Percentiles rank a stretch among this genome's conserved stretches.
Conservation (phyloP, 2,888 invertebrate species). For the Acronicta psi region DNA sequence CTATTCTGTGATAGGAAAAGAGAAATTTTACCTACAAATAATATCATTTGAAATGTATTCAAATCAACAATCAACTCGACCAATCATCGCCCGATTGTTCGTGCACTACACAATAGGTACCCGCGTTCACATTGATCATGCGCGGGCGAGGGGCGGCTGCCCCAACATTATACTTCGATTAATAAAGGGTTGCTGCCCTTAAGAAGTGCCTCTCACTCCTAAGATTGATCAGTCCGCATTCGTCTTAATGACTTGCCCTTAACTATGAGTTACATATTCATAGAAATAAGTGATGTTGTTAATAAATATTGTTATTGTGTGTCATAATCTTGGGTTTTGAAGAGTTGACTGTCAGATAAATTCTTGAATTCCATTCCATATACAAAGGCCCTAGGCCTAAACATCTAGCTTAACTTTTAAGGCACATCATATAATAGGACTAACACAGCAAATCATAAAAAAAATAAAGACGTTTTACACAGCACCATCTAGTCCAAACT, state of each 20-base stretch:
- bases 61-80: constrained; percentile 38
- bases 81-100: constrained; percentile 46
- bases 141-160: constrained; percentile 5
- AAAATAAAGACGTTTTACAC: too few species aligned
- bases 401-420: too few species aligned
- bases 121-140: constrained; percentile 38
- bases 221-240: constrained; percentile 65
- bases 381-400: too few species aligned
- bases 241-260: constrained; percentile 62
- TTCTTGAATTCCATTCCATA: too few species aligned
- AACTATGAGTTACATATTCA: constrained; percentile 37
- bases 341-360: too few species aligned
- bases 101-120: constrained; percentile 32
- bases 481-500: too few species aligned
- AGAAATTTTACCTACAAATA: not conserved
- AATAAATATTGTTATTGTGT: not conserved
- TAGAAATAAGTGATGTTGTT: constrained; percentile 6
- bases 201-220: constrained; percentile 49
- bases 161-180: constrained; percentile 38
- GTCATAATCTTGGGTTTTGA: too few species aligned
- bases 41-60: constrained; percentile 9
- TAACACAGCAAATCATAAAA: too few species aligned
- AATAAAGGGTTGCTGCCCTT: constrained; percentile 53
- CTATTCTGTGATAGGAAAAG: too few species aligned
- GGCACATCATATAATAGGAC: too few species aligned